Evolutionary conservation across 2,888 invertebrate species (phyloP), one percentile per base, ranked within the genome.

Genomic region (Augiades crinisus): DNA sequence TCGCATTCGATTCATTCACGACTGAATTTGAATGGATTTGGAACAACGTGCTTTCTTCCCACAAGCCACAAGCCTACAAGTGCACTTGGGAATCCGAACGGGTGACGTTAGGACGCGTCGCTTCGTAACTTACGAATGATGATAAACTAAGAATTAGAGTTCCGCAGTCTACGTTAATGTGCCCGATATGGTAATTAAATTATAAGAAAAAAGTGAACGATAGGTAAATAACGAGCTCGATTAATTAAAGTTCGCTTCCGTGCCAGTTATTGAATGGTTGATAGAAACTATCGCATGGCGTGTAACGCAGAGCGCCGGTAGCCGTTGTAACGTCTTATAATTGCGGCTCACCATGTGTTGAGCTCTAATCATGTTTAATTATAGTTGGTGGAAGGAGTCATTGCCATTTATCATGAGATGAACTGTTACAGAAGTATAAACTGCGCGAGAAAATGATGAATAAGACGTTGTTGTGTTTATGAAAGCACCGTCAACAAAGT

Each of bases 291-390:
- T 76, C 67, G 77, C 75, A 78, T 87, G 72, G 72, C 84, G 81
- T 81, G 87, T 75, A 73, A 66, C 67, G 69, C 61, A 58, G 72
- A 62, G 72, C 78, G 68, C 70, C 72, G 68, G 84, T 85, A 83
- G 86, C 82, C 78, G 80, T 75, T 80, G 78, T 79, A 81, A 75
- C 78, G 78, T 82, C 80, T 83, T 79, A 77, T 88, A 87, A 87
- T 87, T 87, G 82, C 81, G 54, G 69, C 75, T 75, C 78, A 72
- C 79, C 79, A 86, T 85, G 86, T 87, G 86, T 80, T 84, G 82
- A 85, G 81, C 81, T 80, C 78, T 84, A 87, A 88, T 87, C 86
- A 83, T 81, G 77, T 83, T 83, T 88, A 88, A 88, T 88, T 87
- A 88, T 73, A 80, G 78, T 59, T 51, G 67, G 70, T 74, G 78